Evolutionary conservation across 2,888 invertebrate genomes (phyloP), one percentile per base, ranked within the genome.

Genomic region (Protonemura montana): DNA sequence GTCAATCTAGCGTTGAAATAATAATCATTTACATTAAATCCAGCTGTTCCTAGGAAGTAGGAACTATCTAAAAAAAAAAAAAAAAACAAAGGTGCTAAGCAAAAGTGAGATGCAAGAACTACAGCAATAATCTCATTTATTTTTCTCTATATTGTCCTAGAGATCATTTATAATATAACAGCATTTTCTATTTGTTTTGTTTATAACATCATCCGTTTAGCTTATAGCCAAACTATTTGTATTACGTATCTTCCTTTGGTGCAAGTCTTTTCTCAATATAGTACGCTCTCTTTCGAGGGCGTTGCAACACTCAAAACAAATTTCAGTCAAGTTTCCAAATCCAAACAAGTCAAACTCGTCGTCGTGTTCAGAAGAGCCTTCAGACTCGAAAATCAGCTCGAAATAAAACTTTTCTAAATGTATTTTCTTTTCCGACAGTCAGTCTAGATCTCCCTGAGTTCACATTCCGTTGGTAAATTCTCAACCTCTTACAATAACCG

Each of bases 371-470:
- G 16, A 21, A 59, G 59, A 59, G 59, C 59, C 59, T 59, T 59
- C 59, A 10, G 59, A 59, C 59, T 21, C 59, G 59, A 59, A 10
- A 59, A 59, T 59, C 35, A 35, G 59, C 59, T 59, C 59, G 21
- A 59, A 59, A 59, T 59, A 59, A 59, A 59, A 35, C 35, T 21
- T 59, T 59, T 59, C 21, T 59, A 59, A 59, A 59, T 59, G 82
- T 81, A 77, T 85, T 41, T 27, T 85, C 59, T 41, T 82, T 81
- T 16, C 77, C 76, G 25, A 76, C 16, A 42, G 7, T 86, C 86
- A 86, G 86, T 86, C 86, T 86, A 76, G 77, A 35, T 84, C 86
- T 78, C 86, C 86, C 86, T 86, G 86, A 86, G 86, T 84, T 77
- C 86, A 83, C 84, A 25, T 77, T 35, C 82, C 78, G 78, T 78